Evolutionary conservation across 2,888 invertebrate genomes (phyloP).

Genomic region (Mimachlamys varia): DNA sequence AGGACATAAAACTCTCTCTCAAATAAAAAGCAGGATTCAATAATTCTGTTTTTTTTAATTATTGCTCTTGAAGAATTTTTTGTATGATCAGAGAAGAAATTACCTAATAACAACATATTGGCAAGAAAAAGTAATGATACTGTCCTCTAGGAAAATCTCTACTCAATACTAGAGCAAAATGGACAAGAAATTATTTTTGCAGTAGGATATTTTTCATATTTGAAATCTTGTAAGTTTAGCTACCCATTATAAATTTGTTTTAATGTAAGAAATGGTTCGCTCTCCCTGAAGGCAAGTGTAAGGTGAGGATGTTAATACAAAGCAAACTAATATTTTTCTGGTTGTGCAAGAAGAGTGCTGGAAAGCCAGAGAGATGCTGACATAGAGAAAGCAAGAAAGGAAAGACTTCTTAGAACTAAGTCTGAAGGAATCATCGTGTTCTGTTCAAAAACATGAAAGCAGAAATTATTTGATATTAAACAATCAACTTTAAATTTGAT

Average conservation of each 20-base stretch:
- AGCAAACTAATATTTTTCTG: neutral
- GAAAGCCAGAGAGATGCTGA: neutral
- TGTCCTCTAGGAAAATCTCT: too few relatives aligned
- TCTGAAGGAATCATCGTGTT: neutral
- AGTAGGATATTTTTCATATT: too few relatives aligned
- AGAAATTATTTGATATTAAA: too few relatives aligned
- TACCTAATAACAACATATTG: too few relatives aligned
- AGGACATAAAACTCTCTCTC: too few relatives aligned
- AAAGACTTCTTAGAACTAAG: neutral
- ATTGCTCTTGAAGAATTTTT: too few relatives aligned
- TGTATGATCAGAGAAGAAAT: too few relatives aligned
- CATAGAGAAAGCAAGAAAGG: neutral
- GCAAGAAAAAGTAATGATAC: too few relatives aligned
- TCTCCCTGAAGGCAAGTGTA: neutral
- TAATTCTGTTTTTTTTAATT: too few relatives aligned
- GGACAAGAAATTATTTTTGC: too few relatives aligned
- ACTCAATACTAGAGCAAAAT: too few relatives aligned
- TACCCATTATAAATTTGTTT: neutral
- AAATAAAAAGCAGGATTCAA: neutral
- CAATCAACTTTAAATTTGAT: too few relatives aligned
- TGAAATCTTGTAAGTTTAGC: neutral
- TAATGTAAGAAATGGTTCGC: neutral
- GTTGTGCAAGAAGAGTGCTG: slow-evolving; percentile 8
- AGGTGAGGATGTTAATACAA: neutral
- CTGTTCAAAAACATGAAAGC: neutral